These are phyloP conservation scores for Notarius quadriscutis DNA, from an alignment of 2,113 vertebrate species.

Conservation along the genomic window DNA sequence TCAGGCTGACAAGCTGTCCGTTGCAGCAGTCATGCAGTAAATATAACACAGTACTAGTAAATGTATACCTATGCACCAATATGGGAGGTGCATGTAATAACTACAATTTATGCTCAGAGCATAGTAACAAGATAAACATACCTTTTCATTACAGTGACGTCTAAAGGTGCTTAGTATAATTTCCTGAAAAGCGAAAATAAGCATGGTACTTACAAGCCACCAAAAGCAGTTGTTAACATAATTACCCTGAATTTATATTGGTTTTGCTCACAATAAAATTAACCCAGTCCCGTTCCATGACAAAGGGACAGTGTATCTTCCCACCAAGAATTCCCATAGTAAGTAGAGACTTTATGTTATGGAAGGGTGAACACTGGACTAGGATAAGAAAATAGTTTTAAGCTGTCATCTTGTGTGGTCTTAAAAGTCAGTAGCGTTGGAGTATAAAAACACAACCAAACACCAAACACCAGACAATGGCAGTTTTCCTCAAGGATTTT, in stretches of 20 bases:
- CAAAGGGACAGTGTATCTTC: slow-evolving; percentile 36
- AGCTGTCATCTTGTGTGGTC: slow-evolving; percentile 43
- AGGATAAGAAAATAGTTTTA: slow-evolving; percentile 19
- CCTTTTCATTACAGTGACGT: slow-evolving; percentile 9
- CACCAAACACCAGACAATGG: slow-evolving; percentile 2
- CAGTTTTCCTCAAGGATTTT: background rate
- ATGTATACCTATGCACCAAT: background rate
- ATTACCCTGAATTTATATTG: slow-evolving; percentile 27
- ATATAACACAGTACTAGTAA: background rate
- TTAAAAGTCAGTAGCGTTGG: slow-evolving; percentile 26
- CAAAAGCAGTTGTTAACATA: slow-evolving; percentile 30
- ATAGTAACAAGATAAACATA: background rate
- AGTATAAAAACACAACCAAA: slow-evolving; percentile 22
- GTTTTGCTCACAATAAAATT: slow-evolving; percentile 13
- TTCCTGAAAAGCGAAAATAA: background rate
- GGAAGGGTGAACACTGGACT: slow-evolving; percentile 1
- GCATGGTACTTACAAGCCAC: background rate
- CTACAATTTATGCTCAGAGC: background rate
- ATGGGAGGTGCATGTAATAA: slow-evolving; percentile 3
- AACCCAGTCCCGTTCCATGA: background rate
- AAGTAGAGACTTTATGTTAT: slow-evolving; percentile 19
- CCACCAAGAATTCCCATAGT: slow-evolving; percentile 13
- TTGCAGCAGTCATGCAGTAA: background rate
- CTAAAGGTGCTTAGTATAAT: background rate
- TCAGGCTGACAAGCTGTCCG: background rate